Evolutionary conservation across 2,888 invertebrate species (phyloP), one percentile per base, ranked within the genome.

Genomic region (Ametastegia equiseti): DNA sequence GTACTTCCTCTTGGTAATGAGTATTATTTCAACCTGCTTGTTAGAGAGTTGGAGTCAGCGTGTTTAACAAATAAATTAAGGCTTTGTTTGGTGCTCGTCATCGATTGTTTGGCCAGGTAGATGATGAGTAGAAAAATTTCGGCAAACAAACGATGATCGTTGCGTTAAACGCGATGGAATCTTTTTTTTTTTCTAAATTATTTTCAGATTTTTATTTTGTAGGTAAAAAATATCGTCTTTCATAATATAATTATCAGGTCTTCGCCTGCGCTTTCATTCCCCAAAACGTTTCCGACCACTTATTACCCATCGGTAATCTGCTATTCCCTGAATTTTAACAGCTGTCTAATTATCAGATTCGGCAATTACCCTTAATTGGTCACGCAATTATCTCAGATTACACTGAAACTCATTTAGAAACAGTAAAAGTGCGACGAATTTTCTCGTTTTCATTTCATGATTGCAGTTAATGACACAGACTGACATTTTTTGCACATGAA

Each of bases 301-400:
- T 60, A 27, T 60, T 19, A 19, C 13, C n/a, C 19, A 15, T 67
- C 39, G 67, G 39, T 67, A 39, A 67, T 67, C 23, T 39, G 9
- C 19, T 1, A 9, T 39, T 54, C n/a, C 42, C 6, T 42, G 5
- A 54, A 15, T 19, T 54, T n/a, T n/a, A n/a, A 54, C n/a, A 15
- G 9, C 19, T 6, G n/a, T 54, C n/a, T 54, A n/a, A 67, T 67
- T 67, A 67, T 36, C 36, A 19, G 19, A 67, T 83, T 82, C 83
- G 82, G 86, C 86, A 87, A 88, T 88, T 88, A 88, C 86, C 87
- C 86, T 86, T 88, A 88, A 88, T 88, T 86, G 88, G 87, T 71
- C 45, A 15, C 33, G 71, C 42, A 71, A 47, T 71, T 71, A 71
- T 45, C 15, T 27, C 0, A 27, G 15, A 71, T 71, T 71, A 71